A percentile compares a stretch with the other conserved stretches of the same genome.
Conservation (phyloP, 1,140 invertebrate species). For the Cheumatopsyche charites region DNA sequence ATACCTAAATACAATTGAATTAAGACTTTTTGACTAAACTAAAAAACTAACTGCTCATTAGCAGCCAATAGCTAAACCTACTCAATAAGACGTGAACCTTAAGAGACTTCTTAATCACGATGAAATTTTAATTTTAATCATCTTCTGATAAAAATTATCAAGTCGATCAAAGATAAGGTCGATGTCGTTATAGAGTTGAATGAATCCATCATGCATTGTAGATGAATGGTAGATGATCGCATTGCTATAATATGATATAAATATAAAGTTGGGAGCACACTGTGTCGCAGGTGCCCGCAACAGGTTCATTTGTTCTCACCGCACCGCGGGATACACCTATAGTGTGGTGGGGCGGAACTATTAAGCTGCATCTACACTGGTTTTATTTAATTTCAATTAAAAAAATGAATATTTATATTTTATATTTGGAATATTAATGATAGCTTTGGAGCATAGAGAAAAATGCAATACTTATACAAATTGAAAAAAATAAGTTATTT, state of each 20-base stretch:
- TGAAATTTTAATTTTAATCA: too few species aligned
- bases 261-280: constrained; percentile 3
- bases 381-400: not conserved
- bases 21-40: too few species aligned
- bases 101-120: too few species aligned
- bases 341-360: constrained; percentile 36
- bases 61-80: too few species aligned
- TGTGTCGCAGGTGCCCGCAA: constrained; percentile 32
- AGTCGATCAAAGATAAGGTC: not conserved
- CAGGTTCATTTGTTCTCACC: constrained; percentile 49
- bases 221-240: not conserved
- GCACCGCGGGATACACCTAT: constrained; percentile 40
- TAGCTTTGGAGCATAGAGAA: too few species aligned
- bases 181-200: not conserved
- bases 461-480: too few species aligned
- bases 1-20: too few species aligned
- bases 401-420: not conserved
- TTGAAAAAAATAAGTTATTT: too few species aligned
- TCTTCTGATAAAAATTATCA: not conserved
- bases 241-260: not conserved
- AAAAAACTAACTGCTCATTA: too few species aligned
- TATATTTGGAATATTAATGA: not conserved
- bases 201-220: not conserved
- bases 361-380: constrained; percentile 28
- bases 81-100: too few species aligned